phyloP scores from a whole-genome alignment of 2,888 invertebrate species.

The Teleogryllus oceanicus region DNA sequence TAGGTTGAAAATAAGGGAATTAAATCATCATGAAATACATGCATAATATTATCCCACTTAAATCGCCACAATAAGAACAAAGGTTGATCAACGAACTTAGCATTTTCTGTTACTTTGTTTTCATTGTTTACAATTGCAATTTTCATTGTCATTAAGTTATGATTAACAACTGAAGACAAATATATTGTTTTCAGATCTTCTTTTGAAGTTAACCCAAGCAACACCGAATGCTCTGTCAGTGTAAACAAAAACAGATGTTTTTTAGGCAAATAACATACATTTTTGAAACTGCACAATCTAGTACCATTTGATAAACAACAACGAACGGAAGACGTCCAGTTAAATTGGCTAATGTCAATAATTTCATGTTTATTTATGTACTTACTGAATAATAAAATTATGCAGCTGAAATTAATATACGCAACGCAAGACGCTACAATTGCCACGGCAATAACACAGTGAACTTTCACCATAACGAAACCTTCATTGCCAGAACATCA shows the following conservation, averaged over 20 bases:
- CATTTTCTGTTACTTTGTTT: conserved; percentile 27
- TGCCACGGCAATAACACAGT: no score
- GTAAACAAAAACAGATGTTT: conserved; percentile 47
- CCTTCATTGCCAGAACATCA: no score
- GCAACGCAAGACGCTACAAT: no score
- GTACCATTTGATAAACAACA: conserved; percentile 35
- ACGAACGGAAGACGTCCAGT: conserved; percentile 38
- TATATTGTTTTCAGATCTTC: conserved; percentile 43
- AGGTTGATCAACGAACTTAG: conserved; percentile 26
- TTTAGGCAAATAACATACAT: conserved; percentile 47
- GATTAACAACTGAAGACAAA: conserved; percentile 47
- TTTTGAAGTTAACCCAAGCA: conserved; percentile 42
- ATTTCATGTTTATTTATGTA: no score
- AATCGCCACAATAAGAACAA: conserved; percentile 47
- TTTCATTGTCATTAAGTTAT: conserved; percentile 46
- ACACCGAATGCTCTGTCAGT: conserved; percentile 42
- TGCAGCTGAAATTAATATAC: no score
- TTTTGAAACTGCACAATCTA: conserved; percentile 45
- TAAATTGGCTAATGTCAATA: no score
- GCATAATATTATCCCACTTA: conserved; percentile 54
- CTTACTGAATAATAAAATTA: no score
- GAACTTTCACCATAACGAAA: no score
- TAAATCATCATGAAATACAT: conserved; percentile 53
- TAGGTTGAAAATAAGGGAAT: conserved; percentile 48
- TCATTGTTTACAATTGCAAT: conserved; percentile 37